Base-by-base conservation (phyloP, 92 coral and sea anemone species). In the Anthopleura xanthogrammica region DNA sequence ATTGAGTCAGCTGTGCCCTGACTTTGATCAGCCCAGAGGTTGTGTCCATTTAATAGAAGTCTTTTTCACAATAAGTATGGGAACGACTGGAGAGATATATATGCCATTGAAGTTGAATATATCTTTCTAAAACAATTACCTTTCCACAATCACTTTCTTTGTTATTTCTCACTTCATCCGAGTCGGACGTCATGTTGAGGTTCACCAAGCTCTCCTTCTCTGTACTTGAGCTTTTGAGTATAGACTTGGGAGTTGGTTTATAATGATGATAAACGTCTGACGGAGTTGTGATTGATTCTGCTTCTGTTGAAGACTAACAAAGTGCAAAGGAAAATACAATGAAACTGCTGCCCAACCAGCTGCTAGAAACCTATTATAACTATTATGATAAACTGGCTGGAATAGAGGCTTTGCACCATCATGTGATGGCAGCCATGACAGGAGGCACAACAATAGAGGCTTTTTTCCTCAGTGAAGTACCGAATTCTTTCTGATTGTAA, bases 231-330 rank as follows among this genome's bases (percentile, higher is more conserved):
- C 77, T 85, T 70, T 88, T 94, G 10, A 94, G 91, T 60, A 94
- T 91, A 41, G 92, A 89, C 68, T 87, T 88, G 2, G 93, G 92
- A 56, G 85, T 88, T 17, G 82, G 77, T 29, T 84, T 79, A 64
- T 91, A 87, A 52, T 77, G 86, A 58, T 70, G 82, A 77, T 89
- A 94, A 48, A 94, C 89, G 80, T 94, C 98, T n/a, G 92, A 92
- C 58, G 98, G 98, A 66, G 84, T 89, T 66, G 70, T 6, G 68
- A 90, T 79, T 0, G 89, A 0, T 2, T 19, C 64, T 56, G 76
- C 52, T 12, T 60, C 7, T 12, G 83, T 64, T 42, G 74, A 39
- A 16, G 39, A 62, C 83, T 41, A 64, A 0, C 3, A 64, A 2
- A 70, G 17, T 2, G 42, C 23, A 36, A 52, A 7, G 66, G n/a